A percentile compares a stretch with the other conserved stretches of the same genome.
phyloP scores from a whole-genome alignment of 2,113 vertebrate species.

The Spilogale gracilis region DNA sequence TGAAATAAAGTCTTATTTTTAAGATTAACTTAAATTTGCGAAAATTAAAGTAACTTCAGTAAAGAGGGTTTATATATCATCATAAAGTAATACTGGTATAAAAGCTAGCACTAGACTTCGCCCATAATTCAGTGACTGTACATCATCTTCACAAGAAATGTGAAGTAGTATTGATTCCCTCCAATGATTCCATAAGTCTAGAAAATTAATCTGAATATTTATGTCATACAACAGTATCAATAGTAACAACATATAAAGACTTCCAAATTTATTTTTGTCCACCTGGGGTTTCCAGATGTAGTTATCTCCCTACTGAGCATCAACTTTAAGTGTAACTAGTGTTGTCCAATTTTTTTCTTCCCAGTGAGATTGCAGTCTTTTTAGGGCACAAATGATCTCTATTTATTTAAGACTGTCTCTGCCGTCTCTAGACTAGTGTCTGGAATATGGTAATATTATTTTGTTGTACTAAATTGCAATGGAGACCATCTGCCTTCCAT shows the following conservation, averaged over 20 bases:
- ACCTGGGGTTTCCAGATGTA: neutral
- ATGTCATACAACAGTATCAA: neutral
- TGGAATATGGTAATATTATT: neutral
- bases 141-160: neutral
- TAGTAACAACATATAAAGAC: neutral
- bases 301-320: neutral
- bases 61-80: neutral
- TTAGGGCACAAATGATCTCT: neutral
- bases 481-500: slow-evolving; percentile 17
- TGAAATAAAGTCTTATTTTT: neutral
- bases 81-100: neutral
- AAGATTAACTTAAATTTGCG: neutral
- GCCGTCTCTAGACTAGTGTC: neutral
- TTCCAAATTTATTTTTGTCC: slow-evolving; percentile 1
- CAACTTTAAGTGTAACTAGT: neutral
- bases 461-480: slow-evolving; percentile 1
- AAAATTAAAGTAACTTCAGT: neutral
- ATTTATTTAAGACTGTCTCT: neutral
- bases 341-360: neutral
- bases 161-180: neutral
- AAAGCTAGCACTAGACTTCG: neutral
- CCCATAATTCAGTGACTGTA: neutral
- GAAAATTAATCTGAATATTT: slow-evolving; percentile 36
- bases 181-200: neutral
- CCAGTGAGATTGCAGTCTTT: neutral